Conservation (phyloP, 2,113 vertebrate species). For the Grallaria varia region DNA sequence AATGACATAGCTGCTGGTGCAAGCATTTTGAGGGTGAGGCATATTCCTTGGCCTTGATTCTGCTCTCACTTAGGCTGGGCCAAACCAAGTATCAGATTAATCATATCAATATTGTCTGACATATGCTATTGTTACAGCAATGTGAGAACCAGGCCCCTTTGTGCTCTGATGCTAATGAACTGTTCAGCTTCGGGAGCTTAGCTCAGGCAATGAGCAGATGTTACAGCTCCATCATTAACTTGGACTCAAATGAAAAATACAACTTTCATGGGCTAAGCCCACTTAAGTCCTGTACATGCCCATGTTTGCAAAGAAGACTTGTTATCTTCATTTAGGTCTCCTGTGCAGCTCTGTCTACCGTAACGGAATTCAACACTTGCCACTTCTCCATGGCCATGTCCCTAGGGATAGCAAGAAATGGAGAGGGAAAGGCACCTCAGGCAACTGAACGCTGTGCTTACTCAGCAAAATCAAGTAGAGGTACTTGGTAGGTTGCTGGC, state of each 20-base stretch:
- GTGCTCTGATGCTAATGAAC: not conserved
- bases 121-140: not conserved
- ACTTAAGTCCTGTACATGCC: not conserved
- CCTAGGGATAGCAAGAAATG: not conserved
- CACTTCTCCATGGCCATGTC: fast-evolving
- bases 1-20: not conserved
- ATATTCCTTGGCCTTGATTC: not conserved
- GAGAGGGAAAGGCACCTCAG: not conserved
- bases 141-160: not conserved
- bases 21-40: not conserved
- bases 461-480: not conserved
- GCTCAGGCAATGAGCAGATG: not conserved
- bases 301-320: not conserved
- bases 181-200: not conserved
- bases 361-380: not conserved
- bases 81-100: not conserved
- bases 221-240: not conserved
- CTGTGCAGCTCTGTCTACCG: not conserved
- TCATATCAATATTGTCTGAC: not conserved
- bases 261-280: not conserved
- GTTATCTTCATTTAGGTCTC: not conserved
- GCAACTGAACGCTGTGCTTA: not conserved
- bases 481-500: not conserved
- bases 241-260: not conserved
- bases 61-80: not conserved